phyloP scores from a whole-genome alignment of 2,113 vertebrate genomes.

The Toxotes jaculatrix region DNA sequence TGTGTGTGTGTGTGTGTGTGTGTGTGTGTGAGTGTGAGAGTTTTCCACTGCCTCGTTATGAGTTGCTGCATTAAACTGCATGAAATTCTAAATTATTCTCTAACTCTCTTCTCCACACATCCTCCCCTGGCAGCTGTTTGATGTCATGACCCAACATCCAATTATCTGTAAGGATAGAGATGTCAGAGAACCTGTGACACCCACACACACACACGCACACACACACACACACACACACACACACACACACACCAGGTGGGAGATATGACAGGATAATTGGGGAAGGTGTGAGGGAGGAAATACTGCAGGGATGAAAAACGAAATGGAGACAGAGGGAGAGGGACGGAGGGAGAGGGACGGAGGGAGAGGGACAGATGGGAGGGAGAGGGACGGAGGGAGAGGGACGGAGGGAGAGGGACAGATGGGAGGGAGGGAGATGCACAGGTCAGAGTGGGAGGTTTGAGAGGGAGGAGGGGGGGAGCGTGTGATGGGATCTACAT shows the following conservation, averaged over 20 bases:
- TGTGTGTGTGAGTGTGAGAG: too few relatives aligned
- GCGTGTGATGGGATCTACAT: background rate
- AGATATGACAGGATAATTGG: conserved; percentile 59
- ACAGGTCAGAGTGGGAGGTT: background rate
- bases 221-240: conserved; percentile 13
- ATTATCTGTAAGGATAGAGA: conserved; percentile 55
- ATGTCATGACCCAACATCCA: conserved; percentile 60
- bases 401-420: background rate
- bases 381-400: background rate
- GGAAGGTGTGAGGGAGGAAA: conserved; percentile 26
- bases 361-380: background rate
- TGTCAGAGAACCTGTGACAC: conserved; percentile 6
- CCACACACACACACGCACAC: conserved; percentile 16
- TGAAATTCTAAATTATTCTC: conserved; percentile 25
- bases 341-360: too few relatives aligned
- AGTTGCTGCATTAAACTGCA: conserved; percentile 18
- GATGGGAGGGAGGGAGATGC: background rate
- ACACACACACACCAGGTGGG: conserved; percentile 25
- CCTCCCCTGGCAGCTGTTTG: conserved; percentile 43
- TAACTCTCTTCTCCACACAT: background rate
- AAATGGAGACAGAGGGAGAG: conserved; percentile 3
- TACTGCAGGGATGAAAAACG: conserved; percentile 32
- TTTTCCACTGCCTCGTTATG: background rate
- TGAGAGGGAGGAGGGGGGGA: fast-evolving
- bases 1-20: too few relatives aligned